A percentile compares a stretch with the other conserved stretches of the same genome.
phyloP scores from a whole-genome alignment of 2,888 invertebrate species.

The Euplexia lucipara region DNA sequence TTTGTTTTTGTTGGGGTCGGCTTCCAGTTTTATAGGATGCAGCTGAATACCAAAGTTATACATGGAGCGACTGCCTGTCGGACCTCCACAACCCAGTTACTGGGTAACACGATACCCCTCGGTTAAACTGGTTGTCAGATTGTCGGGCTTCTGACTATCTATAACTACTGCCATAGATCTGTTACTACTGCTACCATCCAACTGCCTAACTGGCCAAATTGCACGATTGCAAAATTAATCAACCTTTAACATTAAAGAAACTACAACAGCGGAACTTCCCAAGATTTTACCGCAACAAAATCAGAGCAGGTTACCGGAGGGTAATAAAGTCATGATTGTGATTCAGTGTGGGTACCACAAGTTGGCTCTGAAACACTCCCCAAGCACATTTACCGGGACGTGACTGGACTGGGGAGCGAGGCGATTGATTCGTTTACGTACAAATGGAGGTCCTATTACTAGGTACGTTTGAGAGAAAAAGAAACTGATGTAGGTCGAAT shows the following conservation, averaged over 20 bases:
- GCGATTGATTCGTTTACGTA: constrained; percentile 44
- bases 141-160: too few relatives aligned
- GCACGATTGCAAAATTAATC: too few relatives aligned
- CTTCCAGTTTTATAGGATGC: too few relatives aligned
- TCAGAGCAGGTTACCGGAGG: neutral
- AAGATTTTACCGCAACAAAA: constrained; percentile 4
- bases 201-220: too few relatives aligned
- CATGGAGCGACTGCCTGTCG: neutral
- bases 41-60: neutral
- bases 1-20: too few relatives aligned
- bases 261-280: neutral
- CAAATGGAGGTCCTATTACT: constrained; percentile 1
- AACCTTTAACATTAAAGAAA: too few relatives aligned
- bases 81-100: too few relatives aligned
- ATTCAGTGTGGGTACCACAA: constrained; percentile 33
- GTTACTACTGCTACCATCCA: too few relatives aligned
- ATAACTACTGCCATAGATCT: too few relatives aligned
- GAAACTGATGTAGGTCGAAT: too few relatives aligned
- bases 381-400: constrained; percentile 37
- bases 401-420: constrained; percentile 21
- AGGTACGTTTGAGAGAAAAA: constrained; percentile 6
- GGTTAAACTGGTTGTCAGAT: too few relatives aligned
- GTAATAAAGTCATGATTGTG: constrained; percentile 39
- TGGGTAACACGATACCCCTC: too few relatives aligned
- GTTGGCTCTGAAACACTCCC: constrained; percentile 38